Evolutionary conservation across 2,888 invertebrate species (phyloP), one percentile per base, ranked within the genome.

Genomic region (Ypsolopha scabrella): DNA sequence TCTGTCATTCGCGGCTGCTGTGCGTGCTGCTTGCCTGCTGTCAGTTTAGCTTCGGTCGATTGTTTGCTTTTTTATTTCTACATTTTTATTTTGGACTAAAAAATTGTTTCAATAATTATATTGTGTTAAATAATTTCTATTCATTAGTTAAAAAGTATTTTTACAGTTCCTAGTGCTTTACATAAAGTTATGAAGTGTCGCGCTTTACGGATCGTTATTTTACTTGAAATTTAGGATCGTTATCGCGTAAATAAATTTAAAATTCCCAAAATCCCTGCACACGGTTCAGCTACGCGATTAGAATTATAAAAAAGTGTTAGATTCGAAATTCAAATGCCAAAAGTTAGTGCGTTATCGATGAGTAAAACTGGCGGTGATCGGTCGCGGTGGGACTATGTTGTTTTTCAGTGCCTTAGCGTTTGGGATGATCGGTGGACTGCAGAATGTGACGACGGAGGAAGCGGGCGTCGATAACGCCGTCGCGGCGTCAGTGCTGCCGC

Each of bases 351-450:
- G 9, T n/a, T 6, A 48, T 41, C 39, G 11, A 48, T 48, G 48
- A 39, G 24, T 13, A 39, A 10, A 9, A 9, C 10, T 39, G 2
- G 9, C 10, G n/a, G 39, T 39, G 24, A 24, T 24, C 46, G 34
- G 39, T 10, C 65, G 73, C 67, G 74, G 80, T 70, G 79, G 80
- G 78, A 83, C 71, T 78, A 87, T 87, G 87, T 78, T 86, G 72
- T 80, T 86, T 67, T 70, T 86, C 68, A 75, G 86, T 81, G 86
- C 81, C 77, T 79, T 87, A 75, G 77, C 82, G 65, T 72, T 86
- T 65, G 83, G 83, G 60, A 72, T 86, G 74, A 70, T 85, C 59
- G 72, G 74, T 61, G 80, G 83, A 57, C 68, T 83, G 63, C 80
- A 80, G 73, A 83, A 85, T 69, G 80, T 72, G 52, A 79, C 80